A percentile compares a stretch with the other conserved stretches of the same genome.
phyloP scores from a whole-genome alignment of 2,888 invertebrate species.

The Cosmorhoe ocellata region DNA sequence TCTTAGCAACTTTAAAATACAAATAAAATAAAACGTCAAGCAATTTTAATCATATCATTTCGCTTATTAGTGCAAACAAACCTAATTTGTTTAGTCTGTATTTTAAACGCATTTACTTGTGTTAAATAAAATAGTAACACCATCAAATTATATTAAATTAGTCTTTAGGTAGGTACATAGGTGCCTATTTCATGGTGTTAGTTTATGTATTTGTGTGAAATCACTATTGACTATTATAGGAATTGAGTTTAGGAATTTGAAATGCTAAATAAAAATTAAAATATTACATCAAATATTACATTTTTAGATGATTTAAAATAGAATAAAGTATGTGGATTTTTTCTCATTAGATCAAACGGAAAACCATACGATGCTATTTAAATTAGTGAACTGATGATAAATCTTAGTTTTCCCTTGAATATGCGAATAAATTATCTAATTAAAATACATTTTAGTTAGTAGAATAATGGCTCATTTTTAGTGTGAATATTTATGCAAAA shows the following conservation, averaged over 20 bases:
- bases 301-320: no score
- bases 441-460: no score
- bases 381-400: no score
- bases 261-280: not conserved
- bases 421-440: no score
- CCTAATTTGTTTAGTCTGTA: constrained; percentile 23
- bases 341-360: no score
- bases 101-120: constrained; percentile 33
- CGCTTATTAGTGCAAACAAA: constrained; percentile 26
- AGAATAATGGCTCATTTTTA: no score
- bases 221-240: not conserved
- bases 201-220: no score
- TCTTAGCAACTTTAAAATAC: not conserved
- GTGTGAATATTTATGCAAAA: no score
- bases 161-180: not conserved
- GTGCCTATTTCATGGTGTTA: not conserved
- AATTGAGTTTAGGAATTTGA: constrained; percentile 13
- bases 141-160: not conserved
- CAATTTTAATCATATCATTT: constrained; percentile 35
- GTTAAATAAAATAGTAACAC: constrained; percentile 15
- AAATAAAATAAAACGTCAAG: constrained; percentile 18
- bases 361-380: no score
- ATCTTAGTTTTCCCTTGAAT: no score
- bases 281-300: no score
- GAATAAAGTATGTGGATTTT: no score